phyloP scores from a whole-genome alignment of 2,113 vertebrate species.

The Clarias batrachus region DNA sequence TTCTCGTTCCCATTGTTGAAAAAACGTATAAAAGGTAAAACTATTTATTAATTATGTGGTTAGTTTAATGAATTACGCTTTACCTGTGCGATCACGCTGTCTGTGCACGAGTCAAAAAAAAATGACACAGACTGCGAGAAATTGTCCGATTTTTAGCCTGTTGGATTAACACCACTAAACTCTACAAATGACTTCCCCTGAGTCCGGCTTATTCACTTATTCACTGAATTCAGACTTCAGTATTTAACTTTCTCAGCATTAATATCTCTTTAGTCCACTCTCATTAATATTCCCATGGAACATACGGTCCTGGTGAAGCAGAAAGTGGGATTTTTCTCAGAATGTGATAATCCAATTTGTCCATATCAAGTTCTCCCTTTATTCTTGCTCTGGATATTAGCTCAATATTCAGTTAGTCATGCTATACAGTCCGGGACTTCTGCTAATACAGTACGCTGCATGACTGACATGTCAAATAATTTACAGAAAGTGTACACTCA shows the following conservation, averaged over 20 bases:
- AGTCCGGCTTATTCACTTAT: constrained; percentile 50
- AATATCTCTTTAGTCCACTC: constrained; percentile 61
- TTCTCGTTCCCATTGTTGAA: not conserved
- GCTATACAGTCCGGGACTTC: not conserved
- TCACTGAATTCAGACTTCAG: constrained; percentile 38
- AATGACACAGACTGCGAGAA: not conserved
- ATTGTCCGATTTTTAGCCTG: not conserved
- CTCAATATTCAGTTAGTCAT: constrained; percentile 26
- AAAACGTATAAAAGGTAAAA: not conserved
- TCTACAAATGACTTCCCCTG: constrained; percentile 48
- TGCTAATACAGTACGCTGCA: not conserved
- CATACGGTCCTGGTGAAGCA: constrained; percentile 12
- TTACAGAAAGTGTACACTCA: not conserved
- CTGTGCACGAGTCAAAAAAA: not conserved
- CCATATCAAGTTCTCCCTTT: constrained; percentile 33
- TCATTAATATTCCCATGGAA: constrained; percentile 57
- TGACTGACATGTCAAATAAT: not conserved
- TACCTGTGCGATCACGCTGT: not conserved
- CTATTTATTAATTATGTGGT: not conserved
- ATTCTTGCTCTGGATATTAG: not conserved
- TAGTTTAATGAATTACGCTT: not conserved
- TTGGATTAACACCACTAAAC: constrained; percentile 37
- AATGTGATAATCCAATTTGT: constrained; percentile 16
- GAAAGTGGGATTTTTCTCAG: constrained; percentile 21
- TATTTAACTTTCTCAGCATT: constrained; percentile 64